Percentiles rank a stretch among this genome's conserved stretches.
These are phyloP conservation scores for Adineta ricciae DNA, from an alignment of 2,888 invertebrate genomes.

Conservation along the genomic window DNA sequence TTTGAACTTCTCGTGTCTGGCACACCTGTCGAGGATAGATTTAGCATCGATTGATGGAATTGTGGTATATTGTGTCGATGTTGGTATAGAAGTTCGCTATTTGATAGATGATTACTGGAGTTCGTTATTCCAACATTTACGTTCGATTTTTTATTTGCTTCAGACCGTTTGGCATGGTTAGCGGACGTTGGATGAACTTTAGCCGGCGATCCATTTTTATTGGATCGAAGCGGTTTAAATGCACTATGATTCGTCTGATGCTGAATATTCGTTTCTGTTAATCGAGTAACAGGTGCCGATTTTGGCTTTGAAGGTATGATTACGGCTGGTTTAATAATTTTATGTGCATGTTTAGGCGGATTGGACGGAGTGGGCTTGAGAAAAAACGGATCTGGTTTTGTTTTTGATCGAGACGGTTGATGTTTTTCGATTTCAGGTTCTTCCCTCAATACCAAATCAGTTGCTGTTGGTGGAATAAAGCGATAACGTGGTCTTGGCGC, in stretches of 20 bases:
- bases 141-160: not conserved
- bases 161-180: not conserved
- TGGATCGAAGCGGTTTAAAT: slow-evolving; percentile 17
- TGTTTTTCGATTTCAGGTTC: not conserved
- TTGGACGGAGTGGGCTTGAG: not conserved
- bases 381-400: not conserved
- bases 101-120: not conserved
- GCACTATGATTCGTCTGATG: slow-evolving; percentile 8
- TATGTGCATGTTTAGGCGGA: not conserved
- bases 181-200: not conserved
- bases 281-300: not conserved
- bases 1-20: not conserved
- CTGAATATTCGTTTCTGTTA: not conserved
- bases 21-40: not conserved
- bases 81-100: not conserved
- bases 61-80: not conserved
- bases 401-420: not conserved
- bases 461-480: not conserved
- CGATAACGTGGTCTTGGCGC: not conserved
- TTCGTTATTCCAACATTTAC: not conserved
- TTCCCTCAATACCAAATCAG: not conserved
- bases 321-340: not conserved
- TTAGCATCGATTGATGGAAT: not conserved
- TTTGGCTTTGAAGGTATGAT: not conserved
- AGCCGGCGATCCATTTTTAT: not conserved